phyloP scores from a whole-genome alignment of 2,113 vertebrate species.

The Cyrtonyx montezumae region DNA sequence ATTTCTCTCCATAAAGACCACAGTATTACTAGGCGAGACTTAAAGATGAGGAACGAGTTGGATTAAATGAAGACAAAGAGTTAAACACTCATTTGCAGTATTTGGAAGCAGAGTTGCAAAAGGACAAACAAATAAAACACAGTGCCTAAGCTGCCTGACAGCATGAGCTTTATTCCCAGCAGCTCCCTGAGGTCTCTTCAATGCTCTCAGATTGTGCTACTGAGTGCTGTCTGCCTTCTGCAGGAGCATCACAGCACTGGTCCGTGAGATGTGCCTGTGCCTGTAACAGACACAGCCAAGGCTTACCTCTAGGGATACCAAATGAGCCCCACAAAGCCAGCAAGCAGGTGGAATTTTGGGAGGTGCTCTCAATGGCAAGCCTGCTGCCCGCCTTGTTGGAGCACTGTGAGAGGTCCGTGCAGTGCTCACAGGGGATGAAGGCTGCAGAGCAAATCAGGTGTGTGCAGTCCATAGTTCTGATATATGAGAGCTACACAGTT shows the following conservation, averaged over 20 bases:
- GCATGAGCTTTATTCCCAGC: neutral
- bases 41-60: slow-evolving; percentile 2
- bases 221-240: neutral
- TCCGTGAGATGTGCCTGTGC: neutral
- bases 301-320: neutral
- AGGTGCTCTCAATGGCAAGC: neutral
- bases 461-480: neutral
- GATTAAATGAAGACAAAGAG: slow-evolving; percentile 21
- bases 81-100: neutral
- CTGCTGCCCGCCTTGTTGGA: neutral
- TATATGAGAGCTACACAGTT: neutral
- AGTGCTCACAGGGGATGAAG: neutral
- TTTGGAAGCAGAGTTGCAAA: slow-evolving; percentile 3
- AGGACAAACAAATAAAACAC: slow-evolving; percentile 6
- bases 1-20: neutral
- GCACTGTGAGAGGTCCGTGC: fast-evolving
- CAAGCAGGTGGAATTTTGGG: neutral
- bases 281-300: neutral
- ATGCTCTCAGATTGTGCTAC: neutral
- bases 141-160: slow-evolving; percentile 3
- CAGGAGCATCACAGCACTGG: neutral
- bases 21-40: neutral
- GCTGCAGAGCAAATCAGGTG: neutral
- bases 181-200: neutral
- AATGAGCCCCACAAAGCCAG: neutral